phyloP scores from a whole-genome alignment of 2,113 vertebrate species.

The Cephalopholis sonnerati region DNA sequence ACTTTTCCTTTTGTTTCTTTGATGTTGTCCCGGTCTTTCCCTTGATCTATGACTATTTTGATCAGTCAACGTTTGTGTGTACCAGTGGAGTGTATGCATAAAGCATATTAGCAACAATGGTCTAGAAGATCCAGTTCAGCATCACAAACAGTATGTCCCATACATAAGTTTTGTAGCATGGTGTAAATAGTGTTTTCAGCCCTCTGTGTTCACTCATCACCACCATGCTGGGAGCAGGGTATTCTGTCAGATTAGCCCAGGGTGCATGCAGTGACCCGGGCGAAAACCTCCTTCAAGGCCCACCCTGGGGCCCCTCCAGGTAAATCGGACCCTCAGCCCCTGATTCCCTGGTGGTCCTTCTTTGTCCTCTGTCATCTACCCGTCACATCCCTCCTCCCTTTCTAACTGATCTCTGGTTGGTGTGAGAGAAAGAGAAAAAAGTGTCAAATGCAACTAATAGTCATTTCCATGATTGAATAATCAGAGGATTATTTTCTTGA shows the following conservation, averaged over 20 bases:
- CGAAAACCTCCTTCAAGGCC: conserved; percentile 46
- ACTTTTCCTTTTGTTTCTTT: conserved; percentile 19
- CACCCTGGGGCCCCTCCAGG: conserved; percentile 40
- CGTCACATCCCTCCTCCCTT: conserved; percentile 22
- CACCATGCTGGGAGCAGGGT: conserved; percentile 24
- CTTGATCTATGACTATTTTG: not conserved
- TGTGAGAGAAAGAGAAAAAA: conserved; percentile 2
- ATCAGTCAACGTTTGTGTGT: conserved; percentile 14
- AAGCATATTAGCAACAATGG: not conserved
- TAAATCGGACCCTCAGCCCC: conserved; percentile 31
- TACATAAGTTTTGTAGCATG: not conserved
- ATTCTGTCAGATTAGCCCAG: conserved; percentile 57
- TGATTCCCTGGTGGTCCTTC: conserved; percentile 72
- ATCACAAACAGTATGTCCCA: not conserved
- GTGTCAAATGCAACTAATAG: not conserved
- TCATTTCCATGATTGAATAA: not conserved
- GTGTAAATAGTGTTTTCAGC: conserved; percentile 30
- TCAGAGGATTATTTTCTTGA: not conserved
- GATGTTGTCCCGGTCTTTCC: not conserved
- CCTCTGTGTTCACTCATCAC: conserved; percentile 39
- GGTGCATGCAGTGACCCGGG: conserved; percentile 59
- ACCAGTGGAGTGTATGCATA: not conserved
- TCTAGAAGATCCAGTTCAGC: not conserved
- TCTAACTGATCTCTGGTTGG: not conserved
- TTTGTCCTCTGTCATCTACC: conserved; percentile 66